phyloP scores from a whole-genome alignment of 2,113 vertebrate species.

The Ellobius talpinus region DNA sequence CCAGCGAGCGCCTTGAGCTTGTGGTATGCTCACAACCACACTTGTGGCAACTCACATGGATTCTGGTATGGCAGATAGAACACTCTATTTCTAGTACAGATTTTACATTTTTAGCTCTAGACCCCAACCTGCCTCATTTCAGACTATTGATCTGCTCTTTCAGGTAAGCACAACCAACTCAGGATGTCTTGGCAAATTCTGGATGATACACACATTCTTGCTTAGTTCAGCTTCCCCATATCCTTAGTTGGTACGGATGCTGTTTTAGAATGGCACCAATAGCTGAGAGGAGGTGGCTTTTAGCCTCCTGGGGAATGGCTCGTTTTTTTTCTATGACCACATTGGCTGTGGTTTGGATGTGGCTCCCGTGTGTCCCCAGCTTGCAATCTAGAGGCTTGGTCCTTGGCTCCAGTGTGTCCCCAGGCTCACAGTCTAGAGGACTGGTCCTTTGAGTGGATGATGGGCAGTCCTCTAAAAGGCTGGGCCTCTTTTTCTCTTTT shows the following conservation, averaged over 20 bases:
- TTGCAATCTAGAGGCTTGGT: background rate
- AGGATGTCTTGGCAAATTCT: background rate
- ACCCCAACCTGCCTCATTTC: background rate
- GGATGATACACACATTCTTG: too few relatives aligned
- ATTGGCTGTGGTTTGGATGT: background rate
- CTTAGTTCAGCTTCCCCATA: background rate
- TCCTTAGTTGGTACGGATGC: background rate
- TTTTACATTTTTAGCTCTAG: background rate
- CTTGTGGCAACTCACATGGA: background rate
- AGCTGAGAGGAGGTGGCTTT: background rate
- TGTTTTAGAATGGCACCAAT: accelerated
- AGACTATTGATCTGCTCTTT: too few relatives aligned
- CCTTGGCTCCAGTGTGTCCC: background rate
- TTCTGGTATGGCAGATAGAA: background rate
- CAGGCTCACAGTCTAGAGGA: background rate
- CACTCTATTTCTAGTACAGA: background rate
- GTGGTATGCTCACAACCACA: background rate
- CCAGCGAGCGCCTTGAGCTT: accelerated
- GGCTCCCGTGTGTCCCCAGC: background rate
- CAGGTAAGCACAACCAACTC: background rate
- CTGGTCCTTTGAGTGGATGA: background rate
- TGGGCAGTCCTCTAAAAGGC: background rate
- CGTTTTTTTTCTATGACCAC: background rate
- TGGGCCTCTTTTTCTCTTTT: background rate
- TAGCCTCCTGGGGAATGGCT: background rate